phyloP scores from a whole-genome alignment of 2,888 invertebrate species.

The Apantesis nais region DNA sequence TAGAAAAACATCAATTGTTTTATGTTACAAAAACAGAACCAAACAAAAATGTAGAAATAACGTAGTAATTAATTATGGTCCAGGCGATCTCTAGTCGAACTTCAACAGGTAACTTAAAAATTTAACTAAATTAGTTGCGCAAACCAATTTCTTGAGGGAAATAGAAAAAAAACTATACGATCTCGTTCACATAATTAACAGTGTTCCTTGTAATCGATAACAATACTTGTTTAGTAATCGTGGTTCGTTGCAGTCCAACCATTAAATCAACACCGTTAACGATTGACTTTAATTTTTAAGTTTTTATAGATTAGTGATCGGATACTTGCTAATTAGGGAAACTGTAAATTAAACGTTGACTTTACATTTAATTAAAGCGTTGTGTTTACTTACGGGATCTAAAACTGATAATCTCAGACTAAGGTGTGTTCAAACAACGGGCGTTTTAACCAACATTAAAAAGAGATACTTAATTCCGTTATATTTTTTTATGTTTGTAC shows the following conservation, averaged over 20 bases:
- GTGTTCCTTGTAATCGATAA: constrained; percentile 41
- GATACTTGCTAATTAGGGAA: constrained; percentile 13
- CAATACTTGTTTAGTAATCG: constrained; percentile 35
- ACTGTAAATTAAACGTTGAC: background rate
- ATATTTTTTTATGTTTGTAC: no score
- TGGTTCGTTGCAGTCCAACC: constrained; percentile 33
- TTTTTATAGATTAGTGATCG: constrained; percentile 24
- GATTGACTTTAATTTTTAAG: constrained; percentile 36
- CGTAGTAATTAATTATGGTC: background rate
- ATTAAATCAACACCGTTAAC: constrained; percentile 26
- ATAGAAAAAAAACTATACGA: constrained; percentile 32
- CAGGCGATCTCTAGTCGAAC: background rate
- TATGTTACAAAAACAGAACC: background rate
- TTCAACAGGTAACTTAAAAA: background rate
- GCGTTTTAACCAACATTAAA: no score
- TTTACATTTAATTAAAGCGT: background rate
- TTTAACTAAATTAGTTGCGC: constrained; percentile 1
- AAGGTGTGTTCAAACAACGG: background rate
- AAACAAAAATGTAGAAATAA: background rate
- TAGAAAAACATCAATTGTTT: background rate
- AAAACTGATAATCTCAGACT: background rate
- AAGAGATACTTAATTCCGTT: no score
- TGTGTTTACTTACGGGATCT: background rate
- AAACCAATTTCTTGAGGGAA: constrained; percentile 12
- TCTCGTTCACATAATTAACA: constrained; percentile 44